phyloP scores from a whole-genome alignment of 2,113 vertebrate genomes.

The Rhizomys pruinosus region DNA sequence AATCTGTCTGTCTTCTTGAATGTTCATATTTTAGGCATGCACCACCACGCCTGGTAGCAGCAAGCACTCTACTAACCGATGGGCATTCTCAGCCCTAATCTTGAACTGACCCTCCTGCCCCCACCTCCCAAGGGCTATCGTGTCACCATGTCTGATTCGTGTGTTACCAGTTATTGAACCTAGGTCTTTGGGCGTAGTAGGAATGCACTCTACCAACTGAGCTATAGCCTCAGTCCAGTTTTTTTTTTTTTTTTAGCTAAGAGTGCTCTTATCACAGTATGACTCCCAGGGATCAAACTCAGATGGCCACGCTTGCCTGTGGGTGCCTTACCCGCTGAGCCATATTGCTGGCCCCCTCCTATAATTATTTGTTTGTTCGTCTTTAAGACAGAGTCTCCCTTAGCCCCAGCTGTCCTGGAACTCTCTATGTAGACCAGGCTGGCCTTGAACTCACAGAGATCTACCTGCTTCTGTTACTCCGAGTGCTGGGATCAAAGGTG shows the following conservation, averaged over 20 bases:
- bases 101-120: background rate
- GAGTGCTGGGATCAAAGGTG: too few relatives aligned
- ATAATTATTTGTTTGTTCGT: too few relatives aligned
- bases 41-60: background rate
- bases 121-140: background rate
- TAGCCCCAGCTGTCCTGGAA: too few relatives aligned
- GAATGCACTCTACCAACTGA: background rate
- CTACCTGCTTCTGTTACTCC: too few relatives aligned
- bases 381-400: too few relatives aligned
- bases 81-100: background rate
- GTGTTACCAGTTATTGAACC: background rate
- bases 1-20: background rate
- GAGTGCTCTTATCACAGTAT: background rate
- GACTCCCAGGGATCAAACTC: background rate
- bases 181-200: background rate
- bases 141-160: background rate
- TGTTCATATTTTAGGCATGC: background rate
- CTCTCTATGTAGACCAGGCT: too few relatives aligned
- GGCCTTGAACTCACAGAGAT: too few relatives aligned
- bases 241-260: background rate
- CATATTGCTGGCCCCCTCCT: background rate
- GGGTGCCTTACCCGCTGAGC: too few relatives aligned
- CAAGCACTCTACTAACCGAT: too few relatives aligned
- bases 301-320: background rate
- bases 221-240: background rate